Conservation (phyloP, 2,797 vertebrate species). For the Ispidina lecontei region DNA sequence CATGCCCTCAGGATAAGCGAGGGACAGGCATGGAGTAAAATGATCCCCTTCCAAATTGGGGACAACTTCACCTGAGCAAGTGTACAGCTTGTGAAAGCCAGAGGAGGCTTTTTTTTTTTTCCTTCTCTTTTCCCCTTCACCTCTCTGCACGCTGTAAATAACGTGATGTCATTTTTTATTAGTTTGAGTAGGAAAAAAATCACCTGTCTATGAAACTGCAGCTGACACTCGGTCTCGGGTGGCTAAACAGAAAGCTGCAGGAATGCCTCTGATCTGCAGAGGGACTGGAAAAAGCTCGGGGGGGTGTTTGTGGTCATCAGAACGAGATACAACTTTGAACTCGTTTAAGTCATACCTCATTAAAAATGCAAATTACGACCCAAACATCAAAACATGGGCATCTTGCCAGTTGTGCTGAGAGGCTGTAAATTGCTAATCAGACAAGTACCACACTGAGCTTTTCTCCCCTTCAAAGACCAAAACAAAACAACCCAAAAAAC, state of each 20-base stretch:
- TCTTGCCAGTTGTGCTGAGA: background rate
- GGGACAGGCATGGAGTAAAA: background rate
- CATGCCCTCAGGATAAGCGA: rapidly evolving
- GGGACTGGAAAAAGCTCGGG: background rate
- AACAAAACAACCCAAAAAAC: background rate
- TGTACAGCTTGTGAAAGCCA: background rate
- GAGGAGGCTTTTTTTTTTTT: background rate
- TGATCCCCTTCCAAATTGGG: background rate
- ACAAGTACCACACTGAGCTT: constrained; percentile 47
- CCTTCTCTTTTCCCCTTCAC: background rate
- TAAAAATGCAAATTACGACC: constrained; percentile 54
- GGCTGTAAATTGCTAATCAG: constrained; percentile 62
- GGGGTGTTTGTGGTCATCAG: background rate
- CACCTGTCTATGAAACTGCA: rapidly evolving
- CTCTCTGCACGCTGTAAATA: background rate
- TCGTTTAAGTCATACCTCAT: background rate
- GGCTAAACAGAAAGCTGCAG: background rate
- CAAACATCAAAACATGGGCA: constrained; percentile 47
- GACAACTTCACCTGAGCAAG: background rate
- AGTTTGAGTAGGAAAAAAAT: background rate
- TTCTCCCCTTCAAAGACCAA: constrained; percentile 51
- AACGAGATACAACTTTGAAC: background rate
- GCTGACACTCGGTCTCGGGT: background rate
- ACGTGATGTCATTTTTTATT: background rate
- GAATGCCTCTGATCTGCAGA: background rate